phyloP scores from a whole-genome alignment of 2,113 vertebrate species.

The Axis porcinus region DNA sequence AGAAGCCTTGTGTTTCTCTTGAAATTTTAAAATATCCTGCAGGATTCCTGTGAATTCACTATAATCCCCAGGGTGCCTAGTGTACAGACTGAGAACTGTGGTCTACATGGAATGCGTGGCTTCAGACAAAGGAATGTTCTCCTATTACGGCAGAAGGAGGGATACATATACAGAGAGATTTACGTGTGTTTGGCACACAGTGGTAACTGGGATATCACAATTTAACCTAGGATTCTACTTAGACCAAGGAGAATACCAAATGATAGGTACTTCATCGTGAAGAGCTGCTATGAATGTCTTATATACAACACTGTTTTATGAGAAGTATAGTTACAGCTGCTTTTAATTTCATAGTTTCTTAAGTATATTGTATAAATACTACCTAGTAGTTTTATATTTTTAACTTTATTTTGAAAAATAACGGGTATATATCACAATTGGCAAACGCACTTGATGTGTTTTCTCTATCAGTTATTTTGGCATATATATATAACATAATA shows the following conservation, averaged over 20 bases:
- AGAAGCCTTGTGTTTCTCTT: neutral
- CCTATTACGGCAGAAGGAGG: neutral
- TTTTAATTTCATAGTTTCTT: neutral
- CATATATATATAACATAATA: neutral
- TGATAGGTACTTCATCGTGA: neutral
- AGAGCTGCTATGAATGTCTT: neutral
- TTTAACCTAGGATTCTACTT: neutral
- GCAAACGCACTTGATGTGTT: neutral
- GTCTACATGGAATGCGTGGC: neutral
- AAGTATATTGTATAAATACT: neutral
- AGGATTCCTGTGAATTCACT: neutral
- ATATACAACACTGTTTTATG: neutral
- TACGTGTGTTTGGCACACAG: neutral
- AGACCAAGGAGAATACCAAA: neutral
- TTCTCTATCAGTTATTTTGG: conserved; percentile 23
- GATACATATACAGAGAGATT: neutral
- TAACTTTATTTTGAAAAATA: neutral
- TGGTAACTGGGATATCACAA: neutral
- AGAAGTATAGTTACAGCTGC: neutral
- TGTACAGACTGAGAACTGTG: neutral
- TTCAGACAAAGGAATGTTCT: neutral
- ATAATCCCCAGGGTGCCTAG: neutral
- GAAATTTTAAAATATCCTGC: neutral
- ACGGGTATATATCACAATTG: neutral
- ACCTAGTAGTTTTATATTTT: neutral